Conservation (phyloP, 2,888 invertebrate species). For the Taenaris catops region DNA sequence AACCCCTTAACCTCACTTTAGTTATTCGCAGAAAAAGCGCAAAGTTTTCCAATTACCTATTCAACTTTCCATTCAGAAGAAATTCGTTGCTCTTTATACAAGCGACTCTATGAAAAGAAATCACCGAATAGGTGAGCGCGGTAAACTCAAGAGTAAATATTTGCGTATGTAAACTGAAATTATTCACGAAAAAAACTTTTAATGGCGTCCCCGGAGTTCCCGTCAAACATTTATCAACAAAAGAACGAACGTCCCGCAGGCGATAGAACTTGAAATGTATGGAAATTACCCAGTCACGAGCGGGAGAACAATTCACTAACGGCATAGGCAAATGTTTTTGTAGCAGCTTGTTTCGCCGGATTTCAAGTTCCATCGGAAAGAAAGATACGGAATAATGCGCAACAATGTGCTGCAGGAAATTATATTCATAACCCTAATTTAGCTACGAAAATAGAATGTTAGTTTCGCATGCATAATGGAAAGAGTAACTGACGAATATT, state of each 20-base stretch:
- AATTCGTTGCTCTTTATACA: slow-evolving; percentile 62
- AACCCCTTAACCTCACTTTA: slow-evolving; percentile 15
- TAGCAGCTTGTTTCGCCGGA: slow-evolving; percentile 72
- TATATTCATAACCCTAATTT: slow-evolving; percentile 9
- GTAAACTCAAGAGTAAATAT: slow-evolving; percentile 77
- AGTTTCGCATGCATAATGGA: background rate
- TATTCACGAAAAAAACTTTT: slow-evolving; percentile 79
- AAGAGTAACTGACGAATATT: background rate
- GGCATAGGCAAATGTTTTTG: slow-evolving; percentile 78
- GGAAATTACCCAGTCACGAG: slow-evolving; percentile 79
- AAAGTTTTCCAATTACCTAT: slow-evolving; percentile 72
- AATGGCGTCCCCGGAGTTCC: slow-evolving; percentile 79
- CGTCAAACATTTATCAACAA: slow-evolving; percentile 81
- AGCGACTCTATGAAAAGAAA: slow-evolving; percentile 73
- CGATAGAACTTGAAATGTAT: slow-evolving; percentile 80
- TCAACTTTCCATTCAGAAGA: slow-evolving; percentile 57
- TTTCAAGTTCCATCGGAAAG: slow-evolving; percentile 48
- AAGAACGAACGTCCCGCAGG: slow-evolving; percentile 80
- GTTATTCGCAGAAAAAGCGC: slow-evolving; percentile 19
- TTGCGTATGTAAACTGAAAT: slow-evolving; percentile 80
- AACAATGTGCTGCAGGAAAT: slow-evolving; percentile 5
- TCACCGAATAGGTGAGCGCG: slow-evolving; percentile 75
- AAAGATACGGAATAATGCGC: slow-evolving; percentile 8
- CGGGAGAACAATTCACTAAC: slow-evolving; percentile 79
- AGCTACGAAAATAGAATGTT: background rate